Conservation (phyloP, 2,113 vertebrate species). For the Delphinus delphis region DNA sequence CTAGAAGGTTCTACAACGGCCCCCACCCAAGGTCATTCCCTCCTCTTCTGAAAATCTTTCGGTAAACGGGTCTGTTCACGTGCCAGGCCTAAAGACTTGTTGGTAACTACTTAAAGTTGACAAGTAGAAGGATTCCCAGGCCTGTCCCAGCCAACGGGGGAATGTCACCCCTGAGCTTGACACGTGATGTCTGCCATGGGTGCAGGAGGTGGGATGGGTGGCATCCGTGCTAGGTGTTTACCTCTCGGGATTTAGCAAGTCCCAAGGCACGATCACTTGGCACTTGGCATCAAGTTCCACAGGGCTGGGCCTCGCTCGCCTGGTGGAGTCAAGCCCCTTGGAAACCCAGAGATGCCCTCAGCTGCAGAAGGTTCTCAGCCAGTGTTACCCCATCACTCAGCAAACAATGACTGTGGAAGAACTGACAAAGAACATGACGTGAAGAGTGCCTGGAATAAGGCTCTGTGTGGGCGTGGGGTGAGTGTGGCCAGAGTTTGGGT, state of each 20-base stretch:
- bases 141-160: background rate
- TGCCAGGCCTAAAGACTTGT: background rate
- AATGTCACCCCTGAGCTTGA: background rate
- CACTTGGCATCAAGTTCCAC: background rate
- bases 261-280: background rate
- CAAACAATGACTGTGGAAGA: background rate
- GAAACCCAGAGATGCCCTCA: background rate
- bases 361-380: background rate
- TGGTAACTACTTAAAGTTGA: background rate
- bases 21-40: background rate
- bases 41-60: background rate
- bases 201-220: background rate
- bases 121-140: background rate
- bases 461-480: background rate
- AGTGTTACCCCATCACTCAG: background rate
- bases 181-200: rapidly evolving
- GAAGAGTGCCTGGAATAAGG: background rate
- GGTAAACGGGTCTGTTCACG: background rate
- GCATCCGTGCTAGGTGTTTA: background rate
- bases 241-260: background rate
- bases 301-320: background rate
- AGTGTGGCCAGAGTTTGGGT: background rate
- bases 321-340: background rate
- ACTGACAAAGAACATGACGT: background rate
- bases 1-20: background rate